Percentiles rank a stretch among this genome's conserved stretches.
These are phyloP conservation scores for Alloplasta piceator DNA, from an alignment of 2,888 invertebrate genomes.

Conservation along the genomic window DNA sequence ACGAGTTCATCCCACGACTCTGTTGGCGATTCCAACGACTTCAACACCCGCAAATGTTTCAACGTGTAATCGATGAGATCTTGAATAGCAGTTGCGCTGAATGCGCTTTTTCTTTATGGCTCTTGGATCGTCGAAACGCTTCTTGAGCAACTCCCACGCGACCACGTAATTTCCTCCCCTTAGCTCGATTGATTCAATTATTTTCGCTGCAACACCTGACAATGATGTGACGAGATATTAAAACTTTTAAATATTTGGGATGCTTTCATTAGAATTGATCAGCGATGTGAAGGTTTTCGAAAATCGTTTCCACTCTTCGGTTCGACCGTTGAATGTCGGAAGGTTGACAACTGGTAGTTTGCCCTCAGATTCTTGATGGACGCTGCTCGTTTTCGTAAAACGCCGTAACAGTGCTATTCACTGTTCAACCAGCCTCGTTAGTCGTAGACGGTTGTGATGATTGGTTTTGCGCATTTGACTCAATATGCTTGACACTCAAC, in stretches of 20 bases:
- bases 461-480: not conserved
- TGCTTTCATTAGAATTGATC: not conserved
- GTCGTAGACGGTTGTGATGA: constrained; percentile 20
- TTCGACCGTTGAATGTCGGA: constrained; percentile 8
- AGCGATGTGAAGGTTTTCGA: constrained; percentile 7
- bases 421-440: constrained; percentile 38
- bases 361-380: not conserved
- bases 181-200: constrained; percentile 61
- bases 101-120: constrained; percentile 62
- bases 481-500: constrained; percentile 1
- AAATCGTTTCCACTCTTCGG: constrained; percentile 9
- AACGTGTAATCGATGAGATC: constrained; percentile 54
- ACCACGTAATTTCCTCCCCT: constrained; percentile 58
- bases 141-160: constrained; percentile 55
- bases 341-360: not conserved
- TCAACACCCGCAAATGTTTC: constrained; percentile 62
- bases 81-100: constrained; percentile 55
- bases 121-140: constrained; percentile 63
- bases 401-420: constrained; percentile 37
- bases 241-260: constrained; percentile 56
- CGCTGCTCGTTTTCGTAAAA: constrained; percentile 24
- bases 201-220: constrained; percentile 52
- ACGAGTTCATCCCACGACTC: constrained; percentile 63
- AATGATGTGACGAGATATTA: constrained; percentile 57
- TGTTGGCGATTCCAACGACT: constrained; percentile 52